Base-by-base conservation (phyloP, 2,888 invertebrate species). In the Neocrepidodera transversa region DNA sequence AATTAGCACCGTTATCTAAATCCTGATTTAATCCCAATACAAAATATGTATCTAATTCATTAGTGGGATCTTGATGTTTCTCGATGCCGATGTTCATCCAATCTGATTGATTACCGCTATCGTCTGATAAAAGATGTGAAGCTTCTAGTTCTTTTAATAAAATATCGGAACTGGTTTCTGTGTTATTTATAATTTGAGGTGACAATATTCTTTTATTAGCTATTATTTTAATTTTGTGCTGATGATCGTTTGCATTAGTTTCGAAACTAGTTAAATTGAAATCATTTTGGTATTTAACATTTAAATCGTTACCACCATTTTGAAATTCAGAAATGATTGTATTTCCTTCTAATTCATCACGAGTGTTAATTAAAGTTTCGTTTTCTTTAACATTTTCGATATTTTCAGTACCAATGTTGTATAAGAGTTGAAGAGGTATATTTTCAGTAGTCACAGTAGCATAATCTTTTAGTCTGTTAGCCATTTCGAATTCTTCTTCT, bases 251-350 rank as follows among this genome's bases (percentile, higher is more conserved):
- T 42, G 2, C 10, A 10, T 7, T 45, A 26, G 13, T 14, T 1
- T 23, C 14, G 13, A 20, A 36, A 26, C 10, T 11, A 23, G 28
- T 13, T 14, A 50, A 50, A 36, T 50, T 13, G 1, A 35, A 14
- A 2, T 16, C 17, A 10, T 32, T 50, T 40, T 45, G 26, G 23
- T 3, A n/a, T 6, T 45, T 49, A n/a, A 40, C 13, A 13, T 55
- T 14, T 10, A 56, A n/a, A 14, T 60, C 48, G 8, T 30, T 17
- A 2, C 26, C 45, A 20, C 75, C 76, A 58, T 79, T 78, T 66
- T 79, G 77, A 51, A 80, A 79, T 67, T 79, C 79, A 2, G 78
- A 78, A 23, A 79, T 80, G 23, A 80, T 75, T 0, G 79, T 78
- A 66, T 73, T 78, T 43, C 78, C 79, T 60, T 78, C 78, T 26